phyloP scores from a whole-genome alignment of 1,140 invertebrate genomes.

The Aphis gossypii region DNA sequence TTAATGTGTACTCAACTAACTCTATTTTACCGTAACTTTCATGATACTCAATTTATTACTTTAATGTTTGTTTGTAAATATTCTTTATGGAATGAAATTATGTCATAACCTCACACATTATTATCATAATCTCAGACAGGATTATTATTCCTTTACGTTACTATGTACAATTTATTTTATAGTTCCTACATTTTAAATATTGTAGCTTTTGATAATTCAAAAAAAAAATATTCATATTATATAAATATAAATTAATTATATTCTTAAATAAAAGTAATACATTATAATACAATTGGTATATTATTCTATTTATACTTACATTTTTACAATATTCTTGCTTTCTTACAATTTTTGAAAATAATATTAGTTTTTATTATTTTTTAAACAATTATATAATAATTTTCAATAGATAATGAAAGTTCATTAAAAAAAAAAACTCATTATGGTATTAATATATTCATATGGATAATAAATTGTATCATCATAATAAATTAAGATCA shows the following conservation, averaged over 20 bases:
- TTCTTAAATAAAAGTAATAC: background rate
- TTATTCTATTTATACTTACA: background rate
- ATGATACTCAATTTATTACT: constrained; percentile 15
- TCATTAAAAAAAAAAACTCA: background rate
- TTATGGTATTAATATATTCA: too few relatives aligned
- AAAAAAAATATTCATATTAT: background rate
- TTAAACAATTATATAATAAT: background rate
- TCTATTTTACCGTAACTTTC: background rate
- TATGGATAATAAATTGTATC: background rate
- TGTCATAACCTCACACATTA: background rate
- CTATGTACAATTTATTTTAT: background rate
- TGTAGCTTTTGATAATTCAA: background rate
- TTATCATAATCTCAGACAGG: background rate
- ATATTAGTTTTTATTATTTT: background rate
- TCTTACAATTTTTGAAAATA: background rate
- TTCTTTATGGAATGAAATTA: background rate
- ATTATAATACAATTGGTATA: background rate
- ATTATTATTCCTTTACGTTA: background rate
- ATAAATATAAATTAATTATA: too few relatives aligned
- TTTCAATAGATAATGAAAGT: background rate
- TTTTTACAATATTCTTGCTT: background rate
- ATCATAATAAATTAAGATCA: background rate
- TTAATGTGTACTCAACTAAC: background rate
- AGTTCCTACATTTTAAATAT: background rate
- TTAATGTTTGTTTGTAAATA: background rate